Base-by-base conservation (phyloP, 2,797 vertebrate species). In the Dryobates pubescens region DNA sequence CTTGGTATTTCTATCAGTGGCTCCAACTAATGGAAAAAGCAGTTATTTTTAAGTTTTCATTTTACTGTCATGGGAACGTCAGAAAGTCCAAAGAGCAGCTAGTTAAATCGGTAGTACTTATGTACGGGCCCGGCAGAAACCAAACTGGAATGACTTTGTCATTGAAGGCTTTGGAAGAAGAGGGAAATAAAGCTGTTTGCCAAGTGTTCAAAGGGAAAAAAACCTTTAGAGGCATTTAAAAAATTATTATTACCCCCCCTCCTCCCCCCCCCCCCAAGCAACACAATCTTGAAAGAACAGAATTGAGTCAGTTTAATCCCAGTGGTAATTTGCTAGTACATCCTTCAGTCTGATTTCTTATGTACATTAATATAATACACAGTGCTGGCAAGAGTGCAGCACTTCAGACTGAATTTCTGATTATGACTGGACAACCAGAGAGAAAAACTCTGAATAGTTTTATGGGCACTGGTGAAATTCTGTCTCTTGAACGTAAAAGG, bases 301-400 rank as follows among this genome's bases (percentile, higher is more conserved):
- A 74, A 88, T 36, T 32, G 22, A 53, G 24, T 72, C 30, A 36
- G 7, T 76, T 90, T 94, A 96, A 96, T 95, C 94, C 82, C 89
- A 82, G 62, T 89, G 62, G 80, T 85, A 92, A 96, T 96, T 88
- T 92, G 83, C 90, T 93, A 69, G 5, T 26, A 68, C 95, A 56
- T 93, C 96, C 87, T 95, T 94, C 89, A 89, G 54, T 63, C 89
- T 97, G 86, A 90, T 95, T 96, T 94, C 84, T 95, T 95, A 92
- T 79, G 78, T 83, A 82, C 8, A 29, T 92, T 93, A 94, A 83
- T 91, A 87, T 92, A 96, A 94, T 95, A 88, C 4, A 24, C 75
- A 82, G 61, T 91, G 90, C 86, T 92, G 86, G 78, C 89, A 94
- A 83, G 96, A 95, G 92, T 75, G 67, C 83, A 93, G 63, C 49